A percentile compares a stretch with the other conserved stretches of the same genome.
Conservation (phyloP, 2,797 vertebrate genomes). For the Paguma larvata region DNA sequence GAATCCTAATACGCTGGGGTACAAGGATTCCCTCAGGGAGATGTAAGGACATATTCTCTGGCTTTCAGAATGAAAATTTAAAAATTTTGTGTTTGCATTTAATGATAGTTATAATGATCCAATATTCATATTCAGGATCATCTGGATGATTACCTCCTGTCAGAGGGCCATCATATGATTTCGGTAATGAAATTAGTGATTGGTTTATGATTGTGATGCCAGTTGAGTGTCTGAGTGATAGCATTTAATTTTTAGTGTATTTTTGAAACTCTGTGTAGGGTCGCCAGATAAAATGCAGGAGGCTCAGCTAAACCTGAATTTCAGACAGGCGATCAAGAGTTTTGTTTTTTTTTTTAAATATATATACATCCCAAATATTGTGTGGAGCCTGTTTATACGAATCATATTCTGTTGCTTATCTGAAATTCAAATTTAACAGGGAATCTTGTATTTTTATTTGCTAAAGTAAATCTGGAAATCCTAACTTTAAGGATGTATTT, state of each 20-base stretch:
- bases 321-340: not conserved
- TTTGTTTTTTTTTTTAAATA: not conserved
- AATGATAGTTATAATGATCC: not conserved
- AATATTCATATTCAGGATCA: not conserved
- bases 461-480: not conserved
- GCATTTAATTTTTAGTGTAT: not conserved
- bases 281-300: not conserved
- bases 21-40: not conserved
- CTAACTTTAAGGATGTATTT: not conserved
- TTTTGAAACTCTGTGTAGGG: not conserved
- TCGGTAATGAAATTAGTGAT: not conserved
- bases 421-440: conserved; percentile 33
- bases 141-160: not conserved
- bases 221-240: not conserved
- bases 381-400: not conserved
- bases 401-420: not conserved
- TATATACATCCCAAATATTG: not conserved
- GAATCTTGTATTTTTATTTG: not conserved
- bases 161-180: not conserved
- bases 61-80: not conserved
- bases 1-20: not conserved
- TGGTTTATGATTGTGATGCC: not conserved
- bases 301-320: not conserved
- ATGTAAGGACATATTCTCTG: not conserved
- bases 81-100: not conserved